phyloP scores from a whole-genome alignment of 2,888 invertebrate genomes.

The Elegia similella region DNA sequence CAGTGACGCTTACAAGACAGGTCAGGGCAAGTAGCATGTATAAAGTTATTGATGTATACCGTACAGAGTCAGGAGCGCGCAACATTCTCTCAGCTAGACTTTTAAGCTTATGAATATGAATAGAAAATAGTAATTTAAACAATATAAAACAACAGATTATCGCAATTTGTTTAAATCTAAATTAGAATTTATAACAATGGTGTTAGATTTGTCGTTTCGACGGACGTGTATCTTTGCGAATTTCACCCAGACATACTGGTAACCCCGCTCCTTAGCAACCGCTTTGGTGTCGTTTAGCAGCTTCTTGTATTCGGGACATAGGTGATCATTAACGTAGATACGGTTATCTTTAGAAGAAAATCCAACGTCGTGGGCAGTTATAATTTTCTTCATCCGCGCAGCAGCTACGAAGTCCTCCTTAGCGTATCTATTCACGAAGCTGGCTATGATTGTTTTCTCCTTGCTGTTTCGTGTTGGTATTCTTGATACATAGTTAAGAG shows the following conservation, averaged over 20 bases:
- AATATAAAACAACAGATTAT: neutral
- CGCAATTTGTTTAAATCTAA: neutral
- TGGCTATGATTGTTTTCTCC: neutral
- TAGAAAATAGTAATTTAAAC: no score
- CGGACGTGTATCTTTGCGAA: neutral
- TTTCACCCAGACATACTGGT: no score
- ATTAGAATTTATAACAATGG: neutral
- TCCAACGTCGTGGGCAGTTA: neutral
- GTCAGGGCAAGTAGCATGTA: no score
- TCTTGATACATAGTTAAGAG: neutral
- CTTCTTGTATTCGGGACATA: no score
- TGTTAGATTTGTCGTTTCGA: neutral
- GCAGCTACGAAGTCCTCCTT: slow-evolving; percentile 7
- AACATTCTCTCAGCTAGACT: no score
- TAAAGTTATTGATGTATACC: no score
- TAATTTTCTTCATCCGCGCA: neutral
- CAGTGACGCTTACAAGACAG: no score
- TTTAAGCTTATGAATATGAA: no score
- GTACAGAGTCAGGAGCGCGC: no score
- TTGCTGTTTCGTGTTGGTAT: neutral
- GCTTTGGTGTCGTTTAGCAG: no score
- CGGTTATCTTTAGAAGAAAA: neutral
- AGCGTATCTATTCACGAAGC: neutral
- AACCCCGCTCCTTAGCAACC: no score
- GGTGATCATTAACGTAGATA: slow-evolving; percentile 1